A percentile compares a stretch with the other conserved stretches of the same genome.
phyloP scores from a whole-genome alignment of 1,140 invertebrate species.

The Doryteuthis pealeii region DNA sequence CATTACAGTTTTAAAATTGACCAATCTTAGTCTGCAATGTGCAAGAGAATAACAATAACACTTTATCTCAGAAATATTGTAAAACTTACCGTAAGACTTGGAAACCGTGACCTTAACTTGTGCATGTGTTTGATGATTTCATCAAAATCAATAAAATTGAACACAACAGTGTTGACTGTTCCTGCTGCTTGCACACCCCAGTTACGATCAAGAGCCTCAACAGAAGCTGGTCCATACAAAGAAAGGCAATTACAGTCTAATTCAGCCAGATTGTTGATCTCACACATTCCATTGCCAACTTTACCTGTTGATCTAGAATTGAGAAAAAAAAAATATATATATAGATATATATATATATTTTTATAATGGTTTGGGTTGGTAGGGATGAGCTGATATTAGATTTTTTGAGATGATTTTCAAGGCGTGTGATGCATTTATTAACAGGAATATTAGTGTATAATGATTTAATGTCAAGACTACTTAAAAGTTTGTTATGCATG shows the following conservation, averaged over 20 bases:
- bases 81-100: slow-evolving; percentile 69
- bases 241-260: slow-evolving; percentile 83
- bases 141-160: slow-evolving; percentile 90
- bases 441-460: no score
- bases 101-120: slow-evolving; percentile 82
- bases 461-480: no score
- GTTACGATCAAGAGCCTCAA: slow-evolving; percentile 77
- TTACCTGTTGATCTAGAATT: slow-evolving; percentile 7
- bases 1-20: no score
- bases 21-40: no score
- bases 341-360: no score
- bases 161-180: slow-evolving; percentile 70
- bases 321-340: slow-evolving; percentile 11
- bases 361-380: no score
- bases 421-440: no score
- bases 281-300: slow-evolving; percentile 14
- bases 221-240: slow-evolving; percentile 83
- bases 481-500: no score
- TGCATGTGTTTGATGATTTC: slow-evolving; percentile 75
- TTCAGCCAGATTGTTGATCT: slow-evolving; percentile 81
- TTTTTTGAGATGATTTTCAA: no score
- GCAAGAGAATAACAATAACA: not conserved
- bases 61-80: not conserved
- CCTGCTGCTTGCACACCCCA: slow-evolving; percentile 70
- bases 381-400: no score